Evolutionary conservation across 2,113 vertebrate species (phyloP), one percentile per base, ranked within the genome.

Genomic region (Poeciliopsis occidentalis): DNA sequence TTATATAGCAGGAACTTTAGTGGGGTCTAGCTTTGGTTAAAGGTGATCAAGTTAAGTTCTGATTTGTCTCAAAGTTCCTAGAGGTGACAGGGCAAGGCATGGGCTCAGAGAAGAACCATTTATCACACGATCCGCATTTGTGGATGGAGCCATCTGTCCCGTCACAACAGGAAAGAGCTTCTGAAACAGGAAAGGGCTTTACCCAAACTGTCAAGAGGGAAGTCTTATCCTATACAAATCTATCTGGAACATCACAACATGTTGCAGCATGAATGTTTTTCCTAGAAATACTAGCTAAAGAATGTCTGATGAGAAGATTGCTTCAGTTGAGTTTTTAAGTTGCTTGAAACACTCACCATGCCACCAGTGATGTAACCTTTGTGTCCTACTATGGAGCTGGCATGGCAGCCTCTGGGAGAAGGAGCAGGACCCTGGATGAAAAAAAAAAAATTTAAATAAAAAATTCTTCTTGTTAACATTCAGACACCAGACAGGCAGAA

Each of bases 341-440:
- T 41, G 39, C 39, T 15, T 13, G 7, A 4, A 62, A 11, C 47
- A 95, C 97, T 95, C 89, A 99, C 98, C 96, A 95, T 90, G 64
- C 97, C 97, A 30, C 97, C 97, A 19, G 96, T 97, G 83, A 99
- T 68, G 86, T 97, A 99, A 61, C 97, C 98, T 85, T 94, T 98
- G 86, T 94, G 97, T 82, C 95, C 96, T 80, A 97, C 87, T 54
- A 95, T 88, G 31, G 92, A 85, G 17, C 89, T 86, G 71, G 92
- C 90, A 69, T 93, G 93, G 84, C 90, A 87, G 19, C 88, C 87
- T 83, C 93, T 87, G 47, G 92, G 92, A 1, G 80, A 8, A 0
- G 93, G 93, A 54, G 67, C 69, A 0, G 54, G 39, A 67, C 94
- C 93, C 93, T 95, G 81, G 7, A 70, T 10, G 24, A n/a, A 22